These are phyloP conservation scores for Palloptera scutellata DNA, from an alignment of 2,888 invertebrate species.

Conservation along the genomic window DNA sequence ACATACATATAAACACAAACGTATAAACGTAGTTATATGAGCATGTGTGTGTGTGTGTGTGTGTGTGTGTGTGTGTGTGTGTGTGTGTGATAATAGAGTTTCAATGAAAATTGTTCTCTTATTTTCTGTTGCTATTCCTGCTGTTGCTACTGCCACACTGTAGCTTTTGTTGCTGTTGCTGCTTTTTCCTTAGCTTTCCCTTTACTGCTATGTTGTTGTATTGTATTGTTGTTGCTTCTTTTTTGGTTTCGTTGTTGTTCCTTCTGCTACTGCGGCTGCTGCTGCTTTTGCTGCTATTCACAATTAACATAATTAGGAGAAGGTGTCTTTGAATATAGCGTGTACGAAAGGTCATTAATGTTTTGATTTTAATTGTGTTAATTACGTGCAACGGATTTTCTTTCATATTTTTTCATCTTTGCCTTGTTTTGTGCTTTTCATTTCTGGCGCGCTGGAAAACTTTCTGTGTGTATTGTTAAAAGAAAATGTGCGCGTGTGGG, in stretches of 20 bases:
- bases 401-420: conserved; percentile 16
- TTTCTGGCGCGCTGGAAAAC: background rate
- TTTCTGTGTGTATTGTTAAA: background rate
- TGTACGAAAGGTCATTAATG: conserved; percentile 53
- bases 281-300: conserved; percentile 27
- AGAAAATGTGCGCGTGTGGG: background rate
- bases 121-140: background rate
- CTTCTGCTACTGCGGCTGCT: too few relatives aligned
- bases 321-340: conserved; percentile 38
- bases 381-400: conserved; percentile 61
- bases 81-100: background rate
- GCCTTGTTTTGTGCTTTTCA: background rate
- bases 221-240: background rate
- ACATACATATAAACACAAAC: background rate
- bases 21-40: background rate
- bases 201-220: too few relatives aligned
- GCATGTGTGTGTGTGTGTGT: conserved; percentile 1
- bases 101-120: background rate
- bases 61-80: background rate
- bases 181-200: background rate
- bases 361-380: conserved; percentile 64
- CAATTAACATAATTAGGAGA: conserved; percentile 50
- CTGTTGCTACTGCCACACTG: background rate
- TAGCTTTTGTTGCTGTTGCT: background rate
- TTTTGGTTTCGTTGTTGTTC: background rate